Conservation (phyloP, 2,113 vertebrate genomes). For the Poeciliopsis occidentalis region DNA sequence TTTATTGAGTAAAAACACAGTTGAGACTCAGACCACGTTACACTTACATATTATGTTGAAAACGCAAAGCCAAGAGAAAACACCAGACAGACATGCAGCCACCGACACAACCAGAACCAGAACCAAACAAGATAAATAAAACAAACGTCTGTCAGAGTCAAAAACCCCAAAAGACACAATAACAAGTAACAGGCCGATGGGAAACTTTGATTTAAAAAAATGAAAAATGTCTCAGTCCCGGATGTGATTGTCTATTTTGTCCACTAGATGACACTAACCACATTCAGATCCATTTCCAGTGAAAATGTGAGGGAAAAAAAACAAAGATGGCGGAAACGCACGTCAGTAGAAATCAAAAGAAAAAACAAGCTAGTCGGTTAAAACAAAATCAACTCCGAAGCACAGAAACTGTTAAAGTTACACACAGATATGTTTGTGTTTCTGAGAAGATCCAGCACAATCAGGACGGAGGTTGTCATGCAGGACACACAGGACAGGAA, state of each 20-base stretch:
- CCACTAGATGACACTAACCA: background rate
- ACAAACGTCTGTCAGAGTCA: background rate
- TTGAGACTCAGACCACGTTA: conserved; percentile 19
- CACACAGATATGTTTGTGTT: background rate
- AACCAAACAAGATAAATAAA: conserved; percentile 17
- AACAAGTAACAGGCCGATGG: background rate
- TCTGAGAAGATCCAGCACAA: background rate
- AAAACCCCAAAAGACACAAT: background rate
- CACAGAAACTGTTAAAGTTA: conserved; percentile 2
- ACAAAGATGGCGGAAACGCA: no score
- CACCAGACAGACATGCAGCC: conserved; percentile 50
- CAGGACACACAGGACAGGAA: conserved; percentile 20
- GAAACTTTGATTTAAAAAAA: no score
- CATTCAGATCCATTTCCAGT: background rate
- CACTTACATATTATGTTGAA: conserved; percentile 18
- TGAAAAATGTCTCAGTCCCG: background rate
- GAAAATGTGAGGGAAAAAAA: no score
- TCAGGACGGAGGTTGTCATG: conserved; percentile 14
- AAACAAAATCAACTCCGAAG: background rate
- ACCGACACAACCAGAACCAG: conserved; percentile 19
- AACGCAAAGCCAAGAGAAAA: conserved; percentile 26
- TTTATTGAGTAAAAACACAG: conserved; percentile 28
- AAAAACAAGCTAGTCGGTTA: background rate
- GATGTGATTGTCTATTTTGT: background rate
- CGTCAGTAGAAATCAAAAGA: no score